Evolutionary conservation across 2,797 vertebrate genomes (phyloP), one percentile per base, ranked within the genome.

Genomic region (Anabacerthia variegaticeps): DNA sequence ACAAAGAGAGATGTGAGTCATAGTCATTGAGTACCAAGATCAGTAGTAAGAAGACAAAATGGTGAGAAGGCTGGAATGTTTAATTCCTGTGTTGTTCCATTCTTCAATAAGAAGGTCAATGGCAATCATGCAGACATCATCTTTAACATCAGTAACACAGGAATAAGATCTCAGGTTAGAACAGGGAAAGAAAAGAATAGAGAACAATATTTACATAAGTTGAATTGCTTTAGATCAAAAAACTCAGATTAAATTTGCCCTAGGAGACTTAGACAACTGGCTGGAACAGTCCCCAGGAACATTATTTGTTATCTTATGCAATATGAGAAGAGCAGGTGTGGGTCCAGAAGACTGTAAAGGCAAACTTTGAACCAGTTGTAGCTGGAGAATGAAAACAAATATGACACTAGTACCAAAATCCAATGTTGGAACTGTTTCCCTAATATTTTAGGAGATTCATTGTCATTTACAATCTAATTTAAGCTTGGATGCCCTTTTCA

Each of bases 161-260:
- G 54, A 80, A 54, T 56, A 41, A 89, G 37, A 80, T 71, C 21
- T 59, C 48, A 74, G 43, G 41, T 39, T 81, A 72, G 39, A 79
- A 51, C 1, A 79, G 5, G 19, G 20, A 63, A 87, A 73, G n/a
- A 65, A 73, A 81, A 73, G 6, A 32, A 23, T 34, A 52, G 17
- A 65, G 37, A 72, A 41, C 4, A 75, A 16, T 74, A 65, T 89
- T 93, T 92, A 34, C 56, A 8, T 39, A 71, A 56, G 14, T 10
- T 68, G 69, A 30, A 68, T 68, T 93, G 63, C 49, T 86, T 89
- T 80, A 92, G 52, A 68, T 65, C 37, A 93, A 95, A 69, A 90
- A 72, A 58, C 55, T 55, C 12, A 5, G 62, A 78, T 55, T 71
- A 91, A 95, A 84, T 88, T 75, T 88, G 66, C 76, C 65, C 46